Base-by-base conservation (phyloP, 2,888 invertebrate species). In the Timema podura region DNA sequence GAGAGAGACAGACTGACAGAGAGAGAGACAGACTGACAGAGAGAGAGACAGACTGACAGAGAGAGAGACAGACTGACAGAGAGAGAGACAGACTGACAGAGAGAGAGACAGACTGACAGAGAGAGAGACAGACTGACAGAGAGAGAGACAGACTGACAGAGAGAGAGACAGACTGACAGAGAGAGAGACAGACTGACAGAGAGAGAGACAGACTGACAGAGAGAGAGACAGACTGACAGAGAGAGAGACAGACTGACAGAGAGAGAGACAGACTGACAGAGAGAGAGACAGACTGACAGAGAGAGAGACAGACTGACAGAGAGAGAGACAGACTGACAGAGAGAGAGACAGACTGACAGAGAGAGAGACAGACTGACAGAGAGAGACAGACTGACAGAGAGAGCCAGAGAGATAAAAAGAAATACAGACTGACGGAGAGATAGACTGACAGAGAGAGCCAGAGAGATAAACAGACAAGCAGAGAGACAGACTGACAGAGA, bases 61-160 rank as follows among this genome's bases (percentile, higher is more conserved):
- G 30, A 30, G 1, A 30, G 2, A 30, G 30, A 30, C 30, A 30
- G 30, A 30, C 30, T 30, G 3, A 30, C 30, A 30, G 30, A 30
- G 30, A 3, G 30, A 30, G 2, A 30, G 30, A 30, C 3, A 30
- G 3, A 30, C 30, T 2, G 1, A 30, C 30, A 30, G 30, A 3
- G 2, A 30, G 30, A 30, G 30, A 30, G 30, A 30, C 30, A 30
- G 3, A 30, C 30, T 30, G 30, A 30, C 30, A 30, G 3, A 30
- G 30, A 30, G 30, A 30, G 2, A 30, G 83, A 80, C 84, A 84
- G 84, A 85, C 81, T 76, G 76, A 76, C 77, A 76, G 75, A 76
- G 75, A 73, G 76, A 81, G 79, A 81, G 76, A 76, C 77, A 76
- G 75, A 76, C 75, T 72, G 76, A 81, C 79, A 81, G 83, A 82